phyloP scores from a whole-genome alignment of 2,888 invertebrate genomes.

The Agrilus mali region DNA sequence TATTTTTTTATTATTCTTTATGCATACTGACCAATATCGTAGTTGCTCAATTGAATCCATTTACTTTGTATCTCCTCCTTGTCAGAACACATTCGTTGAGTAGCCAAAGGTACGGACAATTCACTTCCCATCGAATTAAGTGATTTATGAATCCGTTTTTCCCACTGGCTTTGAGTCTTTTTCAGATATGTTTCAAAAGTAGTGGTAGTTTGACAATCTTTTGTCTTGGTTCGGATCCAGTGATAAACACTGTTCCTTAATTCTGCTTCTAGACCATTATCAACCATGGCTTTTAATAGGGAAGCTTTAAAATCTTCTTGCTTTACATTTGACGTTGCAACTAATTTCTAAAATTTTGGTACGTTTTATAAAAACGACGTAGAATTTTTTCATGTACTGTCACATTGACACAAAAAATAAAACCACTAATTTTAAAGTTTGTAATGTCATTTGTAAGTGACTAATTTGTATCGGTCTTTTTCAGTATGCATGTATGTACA shows the following conservation, averaged over 20 bases:
- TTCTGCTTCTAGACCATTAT: conserved; percentile 68
- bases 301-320: conserved; percentile 68
- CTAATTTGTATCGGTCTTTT: too few relatives aligned
- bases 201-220: conserved; percentile 24
- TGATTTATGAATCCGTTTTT: conserved; percentile 86
- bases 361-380: too few relatives aligned
- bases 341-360: conserved; percentile 49
- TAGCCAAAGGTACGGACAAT: conserved; percentile 71
- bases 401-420: conserved; percentile 2
- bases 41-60: conserved; percentile 89
- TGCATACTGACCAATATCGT: conserved; percentile 56
- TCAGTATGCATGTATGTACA: too few relatives aligned
- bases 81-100: conserved; percentile 61
- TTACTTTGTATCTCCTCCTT: conserved; percentile 71
- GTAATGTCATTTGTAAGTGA: too few relatives aligned
- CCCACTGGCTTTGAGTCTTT: conserved; percentile 86
- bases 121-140: conserved; percentile 92
- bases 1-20: too few relatives aligned
- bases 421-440: not conserved
- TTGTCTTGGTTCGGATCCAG: conserved; percentile 52
- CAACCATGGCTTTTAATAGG: conserved; percentile 61
- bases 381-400: too few relatives aligned
- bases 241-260: conserved; percentile 75
- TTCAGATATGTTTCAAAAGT: conserved; percentile 51
- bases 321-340: conserved; percentile 61